Evolutionary conservation across 1,140 invertebrate genomes (phyloP), one percentile per base, ranked within the genome.

Genomic region (Habropoda laboriosa): DNA sequence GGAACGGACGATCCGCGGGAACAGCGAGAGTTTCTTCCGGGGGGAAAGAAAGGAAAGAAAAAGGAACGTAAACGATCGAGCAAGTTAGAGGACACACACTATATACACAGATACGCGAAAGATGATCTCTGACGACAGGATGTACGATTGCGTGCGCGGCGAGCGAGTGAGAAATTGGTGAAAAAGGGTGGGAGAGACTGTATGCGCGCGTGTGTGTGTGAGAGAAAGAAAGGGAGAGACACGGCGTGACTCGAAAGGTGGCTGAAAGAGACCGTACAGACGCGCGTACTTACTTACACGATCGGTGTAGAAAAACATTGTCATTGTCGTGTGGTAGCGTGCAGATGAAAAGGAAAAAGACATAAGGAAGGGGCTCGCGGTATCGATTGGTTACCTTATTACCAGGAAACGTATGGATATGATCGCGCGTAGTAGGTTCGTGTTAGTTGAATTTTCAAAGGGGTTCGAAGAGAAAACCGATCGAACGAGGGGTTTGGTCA

Each of bases 341-440:
- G 79, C 58, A 70, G 58, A 73, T 72, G 71, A 38, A 61, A 24
- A 55, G 1, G 10, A 30, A 24, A 40, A 49, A 42, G 0, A 3
- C 2, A 35, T 6, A 21, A 30, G 7, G 42, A 55, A 40, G 10
- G 12, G 5, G 40, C n/a, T n/a, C n/a, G 49, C 68, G 82, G 78
- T 85, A 84, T 85, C 81, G 82, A 89, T 90, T 88, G 86, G 79
- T 89, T 87, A 87, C 80, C 88, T 89, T 87, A 88, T 90, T 88
- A 87, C 79, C 75, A 79, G 49, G 61, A 72, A 75, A 38, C 16
- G 21, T 38, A 70, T 18, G 35, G 16, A 63, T 64, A 68, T 76
- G 55, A 81, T 42, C n/a, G 72, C 51, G 49, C 71, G 80, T 87
- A 84, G 76, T 70, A 84, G 40, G 40, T 42, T 6, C 73, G 72